These are phyloP conservation scores for Phylloscopus trochiloides DNA, from an alignment of 2,113 vertebrate genomes.

Conservation along the genomic window DNA sequence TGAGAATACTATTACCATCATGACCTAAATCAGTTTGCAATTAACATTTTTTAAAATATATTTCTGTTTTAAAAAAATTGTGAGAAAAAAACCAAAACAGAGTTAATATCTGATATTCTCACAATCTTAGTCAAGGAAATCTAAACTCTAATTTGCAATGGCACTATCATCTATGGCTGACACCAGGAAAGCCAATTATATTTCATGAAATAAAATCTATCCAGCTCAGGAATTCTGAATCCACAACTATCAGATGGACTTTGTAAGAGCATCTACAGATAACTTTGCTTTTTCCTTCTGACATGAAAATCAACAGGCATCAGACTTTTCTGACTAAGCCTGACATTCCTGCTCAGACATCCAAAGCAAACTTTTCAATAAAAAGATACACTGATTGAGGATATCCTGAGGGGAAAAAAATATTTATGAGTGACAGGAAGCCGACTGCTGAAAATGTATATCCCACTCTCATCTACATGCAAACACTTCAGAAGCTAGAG, in stretches of 20 bases:
- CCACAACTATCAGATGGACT: not conserved
- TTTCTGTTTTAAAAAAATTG: not conserved
- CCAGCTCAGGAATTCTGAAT: not conserved
- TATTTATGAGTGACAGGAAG: not conserved
- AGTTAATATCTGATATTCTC: not conserved
- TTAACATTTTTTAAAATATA: not conserved
- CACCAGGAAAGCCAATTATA: not conserved
- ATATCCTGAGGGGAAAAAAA: not conserved
- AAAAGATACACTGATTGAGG: not conserved
- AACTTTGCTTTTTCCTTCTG: not conserved
- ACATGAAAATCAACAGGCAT: not conserved
- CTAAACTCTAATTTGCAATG: not conserved
- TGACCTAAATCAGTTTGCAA: not conserved
- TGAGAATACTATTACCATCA: not conserved
- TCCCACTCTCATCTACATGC: not conserved
- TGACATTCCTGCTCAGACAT: not conserved
- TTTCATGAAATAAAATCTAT: not conserved
- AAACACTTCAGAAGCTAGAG: not conserved
- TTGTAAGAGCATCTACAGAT: not conserved
- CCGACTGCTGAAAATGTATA: not conserved
- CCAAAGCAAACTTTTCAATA: not conserved
- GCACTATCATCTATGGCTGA: not conserved
- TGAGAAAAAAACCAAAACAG: not conserved
- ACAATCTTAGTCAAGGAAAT: not conserved
- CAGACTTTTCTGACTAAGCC: not conserved